Evolutionary conservation across 2,797 vertebrate genomes (phyloP), one percentile per base, ranked within the genome.

Genomic region (Pangasius mekongensis): DNA sequence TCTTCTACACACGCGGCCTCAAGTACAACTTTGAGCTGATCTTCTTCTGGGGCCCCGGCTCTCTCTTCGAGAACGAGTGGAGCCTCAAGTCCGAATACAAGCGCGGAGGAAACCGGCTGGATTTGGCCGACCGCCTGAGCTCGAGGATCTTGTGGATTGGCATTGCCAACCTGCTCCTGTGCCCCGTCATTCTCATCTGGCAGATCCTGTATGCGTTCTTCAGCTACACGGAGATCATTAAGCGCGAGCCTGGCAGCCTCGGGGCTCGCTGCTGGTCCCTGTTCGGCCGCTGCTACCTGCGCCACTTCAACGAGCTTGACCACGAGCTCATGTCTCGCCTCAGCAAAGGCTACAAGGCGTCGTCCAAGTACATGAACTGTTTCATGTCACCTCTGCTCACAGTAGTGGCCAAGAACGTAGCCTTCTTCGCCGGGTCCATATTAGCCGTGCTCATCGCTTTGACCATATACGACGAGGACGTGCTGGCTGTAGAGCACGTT

Each of bases 21-120:
- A 99, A 99, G 94, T 99, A 99, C 95, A 99, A 99, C 95, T 99
- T 99, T 3, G 98, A 99, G 94, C 97, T 99, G 80, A 99, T 99
- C 94, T 99, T 99, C 91, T 99, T 99, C 93, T 99, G 99, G 99
- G 99, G 99, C 0, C 99, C 99, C 93, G 98, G 98, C 60, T 99
- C 98, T 56, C 96, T 99, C 20, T 99, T 99, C 94, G 97, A 98
- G 93, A 99, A 99, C 0, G 98, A 99, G 89, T 99, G 99, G 99
- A 99, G 98, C 92, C 94, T 99, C 86, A 99, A 99, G 93, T 84
- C 97, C 0, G 98, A 99, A 91, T 99, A 99, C 93, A 99, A 99
- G 91, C 95, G 98, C 54, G 97, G 98, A 0, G 97, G 98, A 24
- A 98, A 97, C 91, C 97, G 98, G n/a, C 94, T 98, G 9, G 98